Evolutionary conservation across 2,888 invertebrate species (phyloP).

Genomic region (Diaphora mendica): DNA sequence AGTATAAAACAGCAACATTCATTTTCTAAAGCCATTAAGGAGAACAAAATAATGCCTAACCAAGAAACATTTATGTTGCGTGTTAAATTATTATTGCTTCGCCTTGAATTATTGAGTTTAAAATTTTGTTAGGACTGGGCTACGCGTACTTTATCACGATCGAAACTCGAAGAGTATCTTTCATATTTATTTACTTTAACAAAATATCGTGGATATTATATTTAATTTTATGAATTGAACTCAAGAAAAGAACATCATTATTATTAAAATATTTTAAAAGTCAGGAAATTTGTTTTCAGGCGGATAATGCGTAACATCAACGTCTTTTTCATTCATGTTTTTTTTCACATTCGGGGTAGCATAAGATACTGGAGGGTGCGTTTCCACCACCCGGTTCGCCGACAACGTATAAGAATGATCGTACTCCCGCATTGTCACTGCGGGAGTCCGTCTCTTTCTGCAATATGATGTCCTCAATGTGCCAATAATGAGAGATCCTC

Average conservation of each 20-base stretch:
- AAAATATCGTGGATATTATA: not conserved
- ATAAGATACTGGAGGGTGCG: no score
- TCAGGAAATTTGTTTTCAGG: no score
- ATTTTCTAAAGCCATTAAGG: not conserved
- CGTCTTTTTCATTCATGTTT: no score
- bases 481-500: no score
- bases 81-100: slow-evolving; percentile 17
- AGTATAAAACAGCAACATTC: not conserved
- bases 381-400: no score
- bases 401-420: no score
- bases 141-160: not conserved
- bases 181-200: not conserved
- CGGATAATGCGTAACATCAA: no score
- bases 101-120: slow-evolving; percentile 17
- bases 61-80: slow-evolving; percentile 13
- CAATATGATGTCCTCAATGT: no score
- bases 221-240: not conserved
- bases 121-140: not conserved
- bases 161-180: not conserved
- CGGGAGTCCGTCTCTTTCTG: no score
- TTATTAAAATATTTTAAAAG: no score
- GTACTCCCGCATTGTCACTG: no score
- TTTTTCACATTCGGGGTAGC: no score
- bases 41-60: not conserved
- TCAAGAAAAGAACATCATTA: not conserved